Evolutionary conservation across 1,140 invertebrate species (phyloP).

Genomic region (Parapsyche elsis): DNA sequence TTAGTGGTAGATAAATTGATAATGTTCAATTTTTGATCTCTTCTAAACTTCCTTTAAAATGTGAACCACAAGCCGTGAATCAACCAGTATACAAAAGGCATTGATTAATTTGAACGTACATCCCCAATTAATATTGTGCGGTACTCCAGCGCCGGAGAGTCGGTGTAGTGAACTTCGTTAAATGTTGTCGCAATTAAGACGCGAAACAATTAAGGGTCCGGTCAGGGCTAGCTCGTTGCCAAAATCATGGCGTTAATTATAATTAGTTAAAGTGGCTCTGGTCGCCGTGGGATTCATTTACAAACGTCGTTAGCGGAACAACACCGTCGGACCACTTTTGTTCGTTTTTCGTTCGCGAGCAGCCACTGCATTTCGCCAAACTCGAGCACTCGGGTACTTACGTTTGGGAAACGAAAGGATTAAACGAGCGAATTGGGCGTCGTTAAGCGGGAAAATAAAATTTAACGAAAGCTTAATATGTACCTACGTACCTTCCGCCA

Average conservation of each 20-base stretch:
- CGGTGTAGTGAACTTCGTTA: too few relatives aligned
- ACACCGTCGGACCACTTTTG: not conserved
- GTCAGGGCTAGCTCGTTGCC: conserved; percentile 29
- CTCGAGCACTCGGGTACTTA: not conserved
- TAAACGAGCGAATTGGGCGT: conserved; percentile 3
- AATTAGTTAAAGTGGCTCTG: conserved; percentile 48
- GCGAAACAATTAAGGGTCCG: conserved; percentile 30
- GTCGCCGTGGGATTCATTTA: conserved; percentile 37
- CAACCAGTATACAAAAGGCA: too few relatives aligned
- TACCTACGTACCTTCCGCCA: not conserved
- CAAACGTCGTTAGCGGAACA: conserved; percentile 39
- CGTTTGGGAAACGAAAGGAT: not conserved
- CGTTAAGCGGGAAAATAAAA: conserved; percentile 9
- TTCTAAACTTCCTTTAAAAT: too few relatives aligned
- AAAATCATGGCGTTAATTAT: conserved; percentile 50
- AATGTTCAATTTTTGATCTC: too few relatives aligned
- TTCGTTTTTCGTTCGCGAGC: not conserved
- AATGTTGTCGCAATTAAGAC: conserved; percentile 15
- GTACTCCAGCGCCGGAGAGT: too few relatives aligned
- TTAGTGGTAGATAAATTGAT: too few relatives aligned
- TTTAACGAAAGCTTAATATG: not conserved
- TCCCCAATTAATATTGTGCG: too few relatives aligned
- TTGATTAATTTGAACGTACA: too few relatives aligned
- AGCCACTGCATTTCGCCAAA: too few relatives aligned
- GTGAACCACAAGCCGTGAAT: too few relatives aligned